A percentile compares a stretch with the other conserved stretches of the same genome.
Evolutionary conservation across 2,113 vertebrate species (phyloP).

Genomic region (Cygnus atratus): DNA sequence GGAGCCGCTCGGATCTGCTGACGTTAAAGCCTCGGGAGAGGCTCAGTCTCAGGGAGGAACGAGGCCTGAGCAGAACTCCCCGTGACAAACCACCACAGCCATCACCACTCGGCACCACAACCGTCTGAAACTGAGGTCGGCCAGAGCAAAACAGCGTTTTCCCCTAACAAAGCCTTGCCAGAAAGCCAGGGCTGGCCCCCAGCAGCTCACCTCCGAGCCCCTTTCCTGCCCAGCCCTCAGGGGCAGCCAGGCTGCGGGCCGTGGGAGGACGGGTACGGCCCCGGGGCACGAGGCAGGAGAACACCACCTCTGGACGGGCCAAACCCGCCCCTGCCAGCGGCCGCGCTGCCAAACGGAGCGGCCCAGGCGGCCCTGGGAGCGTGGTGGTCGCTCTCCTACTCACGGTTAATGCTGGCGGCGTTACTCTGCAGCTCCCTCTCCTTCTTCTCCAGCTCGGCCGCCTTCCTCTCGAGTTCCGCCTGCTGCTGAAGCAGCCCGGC

Average conservation of each 20-base stretch:
- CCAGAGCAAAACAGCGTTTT: too few species aligned
- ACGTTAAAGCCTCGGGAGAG: background rate
- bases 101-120: too few species aligned
- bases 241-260: background rate
- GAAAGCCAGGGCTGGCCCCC: background rate
- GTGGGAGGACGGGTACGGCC: background rate
- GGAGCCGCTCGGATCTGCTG: accelerated
- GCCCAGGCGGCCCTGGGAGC: background rate
- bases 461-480: conserved; percentile 93
- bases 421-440: conserved; percentile 88
- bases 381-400: background rate
- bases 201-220: background rate
- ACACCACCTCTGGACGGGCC: background rate
- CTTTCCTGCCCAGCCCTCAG: background rate
- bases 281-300: background rate
- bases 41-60: background rate
- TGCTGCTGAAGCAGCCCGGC: conserved; percentile 90
- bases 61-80: too few species aligned
- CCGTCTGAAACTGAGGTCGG: too few species aligned
- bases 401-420: conserved; percentile 71
- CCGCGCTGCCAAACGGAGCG: accelerated
- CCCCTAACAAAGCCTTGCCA: too few species aligned
- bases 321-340: background rate
- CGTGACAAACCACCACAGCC: too few species aligned
- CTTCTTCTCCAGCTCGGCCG: conserved; percentile 92